Base-by-base conservation (phyloP, 1,140 invertebrate species). In the Bombus sylvicola region DNA sequence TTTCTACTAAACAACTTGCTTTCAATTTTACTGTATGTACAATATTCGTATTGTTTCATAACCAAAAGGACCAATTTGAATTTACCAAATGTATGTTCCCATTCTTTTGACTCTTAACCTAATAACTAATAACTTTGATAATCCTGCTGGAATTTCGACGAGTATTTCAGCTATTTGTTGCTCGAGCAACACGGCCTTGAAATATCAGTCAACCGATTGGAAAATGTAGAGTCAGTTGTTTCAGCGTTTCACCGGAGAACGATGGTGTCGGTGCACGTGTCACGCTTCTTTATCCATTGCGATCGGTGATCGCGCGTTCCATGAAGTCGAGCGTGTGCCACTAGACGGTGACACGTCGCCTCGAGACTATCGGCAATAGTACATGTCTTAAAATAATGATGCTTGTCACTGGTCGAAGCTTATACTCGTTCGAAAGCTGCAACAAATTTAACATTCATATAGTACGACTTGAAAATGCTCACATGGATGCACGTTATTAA, bases 171-270 rank as follows among this genome's bases (percentile, higher is more conserved):
- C 64, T 75, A 53, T 34, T 76, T 37, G 62, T 6, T 34, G 4
- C 12, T 41, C n/a, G 41, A 18, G 47, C 47, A 4, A 15, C 57
- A 18, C 68, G 77, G 12, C 83, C 83, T 80, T 85, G 83, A 31
- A 80, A 47, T 68, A 41, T 64, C 72, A 53, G 53, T 28, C 83
- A 34, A 25, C 25, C 68, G 83, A 85, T 73, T 85, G 83, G 18
- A 68, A 85, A 80, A 85, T 71, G 41, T 64, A 59, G 41, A 72
- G 76, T 41, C 75, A 75, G 75, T 79, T 62, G 76, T 68, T 79
- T 34, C 28, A 28, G 43, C 82, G 62, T 69, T 37, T 78, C 59
- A 69, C 6, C 18, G 66, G 25, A 31, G 53, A 72, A 41, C 10
- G 13, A 34, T 39, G 47, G 28, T 34, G 74, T 62, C 68, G 75